A percentile compares a stretch with the other conserved stretches of the same genome.
phyloP scores from a whole-genome alignment of 2,888 invertebrate genomes.

The Sylvicola fuscatus region DNA sequence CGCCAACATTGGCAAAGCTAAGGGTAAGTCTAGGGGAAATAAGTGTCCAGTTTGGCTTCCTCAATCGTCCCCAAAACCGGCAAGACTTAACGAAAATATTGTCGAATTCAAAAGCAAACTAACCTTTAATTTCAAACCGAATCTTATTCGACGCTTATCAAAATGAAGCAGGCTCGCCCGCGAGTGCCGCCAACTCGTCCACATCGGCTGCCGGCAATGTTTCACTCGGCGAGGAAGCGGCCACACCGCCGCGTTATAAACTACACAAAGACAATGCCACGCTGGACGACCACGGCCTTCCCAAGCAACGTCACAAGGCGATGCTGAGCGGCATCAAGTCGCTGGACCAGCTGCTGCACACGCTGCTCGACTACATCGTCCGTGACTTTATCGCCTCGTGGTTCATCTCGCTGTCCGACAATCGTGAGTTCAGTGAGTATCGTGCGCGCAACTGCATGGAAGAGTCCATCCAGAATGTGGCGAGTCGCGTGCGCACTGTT shows the following conservation, averaged over 20 bases:
- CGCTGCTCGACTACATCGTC: slow-evolving; percentile 9
- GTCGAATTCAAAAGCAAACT: too few relatives aligned
- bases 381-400: slow-evolving; percentile 12
- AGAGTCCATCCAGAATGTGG: slow-evolving; percentile 10
- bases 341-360: slow-evolving; percentile 10
- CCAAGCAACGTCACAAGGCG: slow-evolving; percentile 14
- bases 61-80: too few relatives aligned
- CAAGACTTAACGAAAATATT: too few relatives aligned
- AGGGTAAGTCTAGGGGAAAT: too few relatives aligned
- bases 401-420: slow-evolving; percentile 10
- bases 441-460: slow-evolving; percentile 10
- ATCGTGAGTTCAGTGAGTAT: slow-evolving; percentile 10
- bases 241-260: not conserved
- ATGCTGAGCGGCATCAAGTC: slow-evolving; percentile 10
- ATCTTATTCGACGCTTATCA: too few relatives aligned
- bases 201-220: not conserved
- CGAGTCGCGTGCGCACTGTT: slow-evolving; percentile 8
- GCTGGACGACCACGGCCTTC: slow-evolving; percentile 18
- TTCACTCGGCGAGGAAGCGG: not conserved
- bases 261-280: slow-evolving; percentile 14
- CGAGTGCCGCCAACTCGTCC: not conserved
- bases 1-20: not conserved
- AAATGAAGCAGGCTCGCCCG: too few relatives aligned
- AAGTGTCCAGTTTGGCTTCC: too few relatives aligned
- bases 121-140: too few relatives aligned